Percentiles rank a stretch among this genome's conserved stretches.
Evolutionary conservation across 2,888 invertebrate genomes (phyloP).

Genomic region (Eurois occulta): DNA sequence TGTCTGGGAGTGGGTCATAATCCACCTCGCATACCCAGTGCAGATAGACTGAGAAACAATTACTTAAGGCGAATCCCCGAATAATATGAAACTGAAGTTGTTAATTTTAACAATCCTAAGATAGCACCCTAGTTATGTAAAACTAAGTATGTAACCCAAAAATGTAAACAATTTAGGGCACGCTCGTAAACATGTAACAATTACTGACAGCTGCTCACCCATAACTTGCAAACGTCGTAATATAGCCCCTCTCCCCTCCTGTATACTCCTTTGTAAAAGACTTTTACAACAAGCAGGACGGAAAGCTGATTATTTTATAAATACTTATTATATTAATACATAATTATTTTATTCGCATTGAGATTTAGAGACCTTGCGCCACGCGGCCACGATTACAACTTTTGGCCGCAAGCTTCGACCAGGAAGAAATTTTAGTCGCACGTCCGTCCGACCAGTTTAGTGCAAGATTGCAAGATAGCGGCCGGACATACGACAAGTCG

Average conservation of each 20-base stretch:
- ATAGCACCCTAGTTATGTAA: background rate
- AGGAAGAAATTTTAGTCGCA: background rate
- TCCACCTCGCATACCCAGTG: too few relatives aligned
- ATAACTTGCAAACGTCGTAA: slow-evolving; percentile 50
- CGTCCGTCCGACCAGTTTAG: too few relatives aligned
- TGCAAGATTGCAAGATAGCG: background rate
- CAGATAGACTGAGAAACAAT: background rate
- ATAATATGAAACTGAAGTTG: background rate
- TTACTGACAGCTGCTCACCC: slow-evolving; percentile 53
- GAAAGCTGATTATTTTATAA: background rate
- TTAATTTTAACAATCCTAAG: background rate
- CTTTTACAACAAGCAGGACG: slow-evolving; percentile 18
- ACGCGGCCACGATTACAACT: background rate
- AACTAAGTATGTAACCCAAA: slow-evolving; percentile 6
- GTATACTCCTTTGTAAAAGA: slow-evolving; percentile 29
- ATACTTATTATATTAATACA: background rate
- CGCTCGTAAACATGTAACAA: slow-evolving; percentile 56
- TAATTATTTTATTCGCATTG: background rate
- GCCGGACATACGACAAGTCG: background rate
- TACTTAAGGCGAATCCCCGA: background rate
- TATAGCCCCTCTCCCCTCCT: slow-evolving; percentile 10
- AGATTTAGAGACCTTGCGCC: background rate
- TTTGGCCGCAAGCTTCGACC: background rate
- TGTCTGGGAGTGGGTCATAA: background rate
- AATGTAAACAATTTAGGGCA: slow-evolving; percentile 36